phyloP scores from a whole-genome alignment of 2,113 vertebrate species.

The Gymnobelideus leadbeateri region DNA sequence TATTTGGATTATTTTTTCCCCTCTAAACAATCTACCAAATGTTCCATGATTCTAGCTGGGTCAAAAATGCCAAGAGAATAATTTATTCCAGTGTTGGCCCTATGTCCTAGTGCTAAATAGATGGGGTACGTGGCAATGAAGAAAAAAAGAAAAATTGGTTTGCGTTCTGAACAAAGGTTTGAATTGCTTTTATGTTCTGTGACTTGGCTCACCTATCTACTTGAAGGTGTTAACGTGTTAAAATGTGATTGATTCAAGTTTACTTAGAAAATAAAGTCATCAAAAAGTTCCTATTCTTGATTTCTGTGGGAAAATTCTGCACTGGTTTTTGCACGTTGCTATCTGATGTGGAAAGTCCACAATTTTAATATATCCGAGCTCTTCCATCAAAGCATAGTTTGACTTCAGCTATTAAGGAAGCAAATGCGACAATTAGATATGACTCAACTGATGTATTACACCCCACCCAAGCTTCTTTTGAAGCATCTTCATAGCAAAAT shows the following conservation, averaged over 20 bases:
- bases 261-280: neutral
- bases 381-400: slow-evolving; percentile 15
- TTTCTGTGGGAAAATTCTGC: slow-evolving; percentile 6
- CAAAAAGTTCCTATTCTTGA: slow-evolving; percentile 34
- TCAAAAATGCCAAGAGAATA: slow-evolving; percentile 23
- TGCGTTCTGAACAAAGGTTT: slow-evolving; percentile 24
- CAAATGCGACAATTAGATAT: slow-evolving; percentile 37
- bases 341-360: slow-evolving; percentile 28
- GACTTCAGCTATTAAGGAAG: slow-evolving; percentile 53
- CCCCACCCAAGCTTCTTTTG: slow-evolving; percentile 7
- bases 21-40: slow-evolving; percentile 33
- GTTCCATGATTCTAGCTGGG: slow-evolving; percentile 19
- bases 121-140: neutral
- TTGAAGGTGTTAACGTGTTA: slow-evolving; percentile 36
- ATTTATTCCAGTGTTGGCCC: neutral
- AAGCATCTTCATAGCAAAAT: slow-evolving; percentile 45
- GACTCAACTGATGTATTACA: slow-evolving; percentile 33
- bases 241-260: slow-evolving; percentile 20
- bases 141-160: neutral
- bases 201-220: slow-evolving; percentile 42
- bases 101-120: slow-evolving; percentile 2
- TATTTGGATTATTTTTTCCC: neutral
- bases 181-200: neutral
- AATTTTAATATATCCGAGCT: neutral
- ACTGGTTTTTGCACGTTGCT: neutral